These are phyloP conservation scores for Dendroctonus valens DNA, from an alignment of 1,140 invertebrate genomes.

Conservation along the genomic window DNA sequence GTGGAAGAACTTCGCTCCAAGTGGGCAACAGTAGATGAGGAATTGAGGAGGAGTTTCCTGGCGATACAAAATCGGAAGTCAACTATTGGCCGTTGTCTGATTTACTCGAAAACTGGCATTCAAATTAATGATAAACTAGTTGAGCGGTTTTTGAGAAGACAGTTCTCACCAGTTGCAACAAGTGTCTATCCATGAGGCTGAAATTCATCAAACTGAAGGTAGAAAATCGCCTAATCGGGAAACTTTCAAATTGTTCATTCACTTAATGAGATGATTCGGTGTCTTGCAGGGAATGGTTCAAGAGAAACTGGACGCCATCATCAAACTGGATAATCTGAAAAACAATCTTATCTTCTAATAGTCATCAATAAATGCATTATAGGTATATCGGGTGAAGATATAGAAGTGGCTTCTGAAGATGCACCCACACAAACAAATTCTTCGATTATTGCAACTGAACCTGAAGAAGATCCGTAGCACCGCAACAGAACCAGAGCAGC, in stretches of 20 bases:
- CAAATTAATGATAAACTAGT: slow-evolving; percentile 42
- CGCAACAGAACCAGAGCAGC: no score
- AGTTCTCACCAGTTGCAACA: slow-evolving; percentile 33
- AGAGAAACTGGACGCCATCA: slow-evolving; percentile 34
- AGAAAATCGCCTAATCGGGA: background rate
- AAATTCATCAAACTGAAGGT: slow-evolving; percentile 37
- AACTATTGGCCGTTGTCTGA: slow-evolving; percentile 39
- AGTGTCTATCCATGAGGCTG: slow-evolving; percentile 36
- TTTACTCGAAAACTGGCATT: slow-evolving; percentile 43
- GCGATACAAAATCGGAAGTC: slow-evolving; percentile 34
- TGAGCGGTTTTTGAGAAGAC: slow-evolving; percentile 33
- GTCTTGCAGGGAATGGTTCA: slow-evolving; percentile 29
- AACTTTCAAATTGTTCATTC: background rate
- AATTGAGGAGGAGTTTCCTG: slow-evolving; percentile 32
- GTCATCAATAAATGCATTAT: no score
- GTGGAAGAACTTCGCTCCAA: slow-evolving; percentile 28
- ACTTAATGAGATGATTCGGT: slow-evolving; percentile 1
- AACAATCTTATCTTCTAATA: no score
- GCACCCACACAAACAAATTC: no score
- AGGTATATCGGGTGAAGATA: no score
- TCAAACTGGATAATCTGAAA: slow-evolving; percentile 35
- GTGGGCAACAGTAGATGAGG: slow-evolving; percentile 29
- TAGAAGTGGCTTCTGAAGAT: no score
- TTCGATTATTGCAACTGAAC: no score
- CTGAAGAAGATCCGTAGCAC: no score